Base-by-base conservation (phyloP, 2,888 invertebrate genomes). In the Melinaea menophilus region DNA sequence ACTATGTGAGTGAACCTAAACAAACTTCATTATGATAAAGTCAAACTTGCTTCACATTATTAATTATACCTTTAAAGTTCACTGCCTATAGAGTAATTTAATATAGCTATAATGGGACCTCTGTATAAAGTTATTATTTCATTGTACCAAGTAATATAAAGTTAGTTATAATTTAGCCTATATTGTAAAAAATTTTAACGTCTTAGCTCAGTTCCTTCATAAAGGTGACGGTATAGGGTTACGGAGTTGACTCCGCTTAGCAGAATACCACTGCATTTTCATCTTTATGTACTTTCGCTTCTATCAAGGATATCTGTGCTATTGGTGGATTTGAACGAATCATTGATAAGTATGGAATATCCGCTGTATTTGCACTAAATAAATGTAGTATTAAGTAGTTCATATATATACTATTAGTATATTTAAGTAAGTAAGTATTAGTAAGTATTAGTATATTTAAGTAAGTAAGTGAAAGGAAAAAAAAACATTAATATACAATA, bases 221-320 rank as follows among this genome's bases (percentile, higher is more conserved):
- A 95, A 93, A 97, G 59, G 93, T 93, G 80, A 94, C 95, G 75
- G 93, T 94, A 71, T 92, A 92, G 11, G 95, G 94, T 55, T 93
- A 92, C 11, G 97, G 97, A 68, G 95, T 94, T 55, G 96, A 95
- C 70, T 94, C 93, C 35, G 95, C 94, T 70, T 95, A 94, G 79
- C 97, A 97, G 61, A 94, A 92, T 61, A 97, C 91, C 74, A 94
- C 94, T 59, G 96, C 94, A 73, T 95, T 94, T 72, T 95, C 94
- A 56, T 95, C 96, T 86, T 97, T 96, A 68, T 93, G 85, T 54
- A 94, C 93, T 76, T 93, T 92, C 13, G 93, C 92, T 74, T 93
- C 92, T 56, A 92, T 91, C 4, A 91, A 81, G 0, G 79, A 93
- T 74, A 96, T 93, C 63, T 94, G 92, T 7, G 95, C 94, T 48